phyloP scores from a whole-genome alignment of 2,888 invertebrate genomes.

The Caenorhabditis japonica region DNA sequence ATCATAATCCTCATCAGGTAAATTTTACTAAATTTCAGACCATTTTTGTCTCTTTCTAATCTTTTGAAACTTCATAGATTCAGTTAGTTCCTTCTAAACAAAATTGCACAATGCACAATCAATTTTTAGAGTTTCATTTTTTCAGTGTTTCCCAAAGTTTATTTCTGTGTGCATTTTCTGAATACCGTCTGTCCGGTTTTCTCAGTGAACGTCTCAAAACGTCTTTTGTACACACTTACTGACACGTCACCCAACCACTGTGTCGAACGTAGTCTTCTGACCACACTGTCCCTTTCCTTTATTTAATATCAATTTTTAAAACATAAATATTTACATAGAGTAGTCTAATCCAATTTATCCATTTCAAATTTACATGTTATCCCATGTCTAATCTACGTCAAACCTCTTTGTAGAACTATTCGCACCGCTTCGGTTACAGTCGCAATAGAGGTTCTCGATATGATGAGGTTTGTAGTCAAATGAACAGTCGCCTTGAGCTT shows the following conservation, averaged over 20 bases:
- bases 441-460: conserved; percentile 59
- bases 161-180: conserved; percentile 39
- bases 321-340: no score
- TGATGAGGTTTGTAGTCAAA: conserved; percentile 56
- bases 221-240: conserved; percentile 26
- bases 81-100: conserved; percentile 44
- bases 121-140: conserved; percentile 50
- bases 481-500: conserved; percentile 34
- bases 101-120: conserved; percentile 45
- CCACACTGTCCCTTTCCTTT: no score
- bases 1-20: conserved; percentile 60
- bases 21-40: not conserved
- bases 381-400: conserved; percentile 38
- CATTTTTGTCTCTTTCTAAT: not conserved
- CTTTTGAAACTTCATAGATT: conserved; percentile 19
- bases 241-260: conserved; percentile 31
- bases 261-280: conserved; percentile 21
- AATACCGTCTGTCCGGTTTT: conserved; percentile 31
- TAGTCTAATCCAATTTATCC: conserved; percentile 10
- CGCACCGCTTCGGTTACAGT: conserved; percentile 58
- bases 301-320: no score
- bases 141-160: conserved; percentile 27
- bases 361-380: conserved; percentile 1
- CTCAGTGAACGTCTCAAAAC: conserved; percentile 31
- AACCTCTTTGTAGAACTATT: conserved; percentile 56